Conservation (phyloP, 1,140 invertebrate species). For the Zaprionus taronus region DNA sequence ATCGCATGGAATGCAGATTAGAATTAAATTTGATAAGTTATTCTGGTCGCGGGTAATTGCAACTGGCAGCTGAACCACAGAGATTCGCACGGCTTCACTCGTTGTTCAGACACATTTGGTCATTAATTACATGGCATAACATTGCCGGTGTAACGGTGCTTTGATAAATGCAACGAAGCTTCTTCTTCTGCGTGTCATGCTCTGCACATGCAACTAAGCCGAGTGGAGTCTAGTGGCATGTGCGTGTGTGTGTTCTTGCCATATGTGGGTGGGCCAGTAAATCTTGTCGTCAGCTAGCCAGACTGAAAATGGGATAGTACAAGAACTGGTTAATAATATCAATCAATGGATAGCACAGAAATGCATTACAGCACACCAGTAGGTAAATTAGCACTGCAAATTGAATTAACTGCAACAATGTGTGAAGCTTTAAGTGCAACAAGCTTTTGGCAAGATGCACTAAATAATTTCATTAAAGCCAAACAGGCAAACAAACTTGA, state of each 20-base stretch:
- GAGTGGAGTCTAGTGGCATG: conserved; percentile 8
- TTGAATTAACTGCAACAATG: conserved; percentile 22
- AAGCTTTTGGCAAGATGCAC: conserved; percentile 25
- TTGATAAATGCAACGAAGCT: conserved; percentile 41
- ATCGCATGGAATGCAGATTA: conserved; percentile 23
- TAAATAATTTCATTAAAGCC: conserved; percentile 52
- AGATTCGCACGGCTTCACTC: conserved; percentile 13
- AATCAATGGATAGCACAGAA: background rate
- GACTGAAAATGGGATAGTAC: background rate
- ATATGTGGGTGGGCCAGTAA: conserved; percentile 17
- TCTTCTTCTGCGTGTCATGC: conserved; percentile 12
- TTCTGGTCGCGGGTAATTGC: conserved; percentile 68
- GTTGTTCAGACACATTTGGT: conserved; percentile 30
- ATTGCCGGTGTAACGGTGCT: background rate
- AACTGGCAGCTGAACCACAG: conserved; percentile 45
- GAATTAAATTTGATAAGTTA: conserved; percentile 57
- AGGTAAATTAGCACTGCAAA: conserved; percentile 16
- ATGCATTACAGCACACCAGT: too few relatives aligned
- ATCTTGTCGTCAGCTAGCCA: conserved; percentile 13
- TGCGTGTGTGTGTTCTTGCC: conserved; percentile 21
- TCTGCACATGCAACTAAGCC: conserved; percentile 18
- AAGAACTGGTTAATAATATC: background rate
- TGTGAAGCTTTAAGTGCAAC: conserved; percentile 33
- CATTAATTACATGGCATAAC: conserved; percentile 67
- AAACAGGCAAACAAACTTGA: conserved; percentile 29